Evolutionary conservation across 1,140 invertebrate genomes (phyloP), one percentile per base, ranked within the genome.

Genomic region (Anoplophora glabripennis): DNA sequence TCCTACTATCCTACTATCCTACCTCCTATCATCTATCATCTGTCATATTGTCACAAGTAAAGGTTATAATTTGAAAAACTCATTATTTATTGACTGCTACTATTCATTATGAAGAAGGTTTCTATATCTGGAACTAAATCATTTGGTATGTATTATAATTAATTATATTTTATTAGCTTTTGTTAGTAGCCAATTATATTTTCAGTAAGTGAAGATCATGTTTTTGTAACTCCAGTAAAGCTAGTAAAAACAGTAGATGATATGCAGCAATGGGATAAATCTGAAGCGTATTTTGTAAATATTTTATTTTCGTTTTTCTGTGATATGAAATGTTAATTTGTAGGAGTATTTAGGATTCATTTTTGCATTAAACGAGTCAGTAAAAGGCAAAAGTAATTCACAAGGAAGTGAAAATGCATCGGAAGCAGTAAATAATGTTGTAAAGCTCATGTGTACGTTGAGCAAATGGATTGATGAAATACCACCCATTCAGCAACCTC

Each of bases 401-500:
- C 34, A 82, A 47, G 81, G 84, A 36, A 78, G 84, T 37, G 84
- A 85, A 66, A 78, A 83, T 51, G 77, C 83, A 68, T 89, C 87
- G 52, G 74, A 83, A 61, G 78, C 79, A 59, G 76, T 89, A 11
- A 70, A 75, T 45, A 86, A 86, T 65, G 68, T 96, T 14, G 52
- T 90, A 3, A 66, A 75, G 0, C 71, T 97, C 58, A 77, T 98
- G 36, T 83, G 92, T 17, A 86, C 81, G 67, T 77, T 98, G 57
- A 83, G 88, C 60, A 75, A 81, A 55, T 84, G 90, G 78, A 85
- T 97, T 58, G 86, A 90, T 70, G 86, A 95, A 64, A 92, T 88
- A 64, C 94, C 93, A 38, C 93, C 94, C 0, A 81, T 94, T 46
- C 90, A 97, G 61, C 94, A 98, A 72, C 94, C 94, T 1, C 94